phyloP scores from a whole-genome alignment of 2,888 invertebrate species.

The Cosmia pyralina region DNA sequence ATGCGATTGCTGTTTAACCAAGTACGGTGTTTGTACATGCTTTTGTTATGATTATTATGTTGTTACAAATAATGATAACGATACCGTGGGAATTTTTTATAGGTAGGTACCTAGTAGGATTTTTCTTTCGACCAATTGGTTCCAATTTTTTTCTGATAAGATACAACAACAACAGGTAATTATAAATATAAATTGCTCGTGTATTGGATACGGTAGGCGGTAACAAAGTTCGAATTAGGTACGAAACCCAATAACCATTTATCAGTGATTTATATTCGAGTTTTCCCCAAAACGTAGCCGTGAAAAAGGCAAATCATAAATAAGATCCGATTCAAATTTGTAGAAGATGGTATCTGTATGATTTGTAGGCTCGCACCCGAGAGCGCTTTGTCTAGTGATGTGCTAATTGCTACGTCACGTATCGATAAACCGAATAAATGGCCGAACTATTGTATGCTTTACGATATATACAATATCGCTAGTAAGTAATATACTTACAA shows the following conservation, averaged over 20 bases:
- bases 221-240: constrained; percentile 82
- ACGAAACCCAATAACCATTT: constrained; percentile 85
- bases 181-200: constrained; percentile 63
- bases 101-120: constrained; percentile 51
- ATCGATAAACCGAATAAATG: constrained; percentile 79
- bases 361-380: constrained; percentile 90
- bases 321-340: constrained; percentile 91
- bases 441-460: constrained; percentile 65
- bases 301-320: constrained; percentile 91
- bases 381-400: constrained; percentile 88
- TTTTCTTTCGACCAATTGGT: constrained; percentile 64
- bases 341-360: constrained; percentile 90
- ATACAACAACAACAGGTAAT: constrained; percentile 52
- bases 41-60: constrained; percentile 90
- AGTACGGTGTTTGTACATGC: constrained; percentile 89
- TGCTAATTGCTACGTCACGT: constrained; percentile 85
- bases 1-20: constrained; percentile 90
- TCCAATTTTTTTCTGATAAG: constrained; percentile 69
- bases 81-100: constrained; percentile 78
- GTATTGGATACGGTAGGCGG: constrained; percentile 70
- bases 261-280: constrained; percentile 88
- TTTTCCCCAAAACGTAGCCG: constrained; percentile 89
- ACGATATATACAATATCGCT: constrained; percentile 62
- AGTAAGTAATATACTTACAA: constrained; percentile 34
- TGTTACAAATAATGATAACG: constrained; percentile 84